These are phyloP conservation scores for Dryocosmus kuriphilus DNA, from an alignment of 2,888 invertebrate species.

Conservation along the genomic window DNA sequence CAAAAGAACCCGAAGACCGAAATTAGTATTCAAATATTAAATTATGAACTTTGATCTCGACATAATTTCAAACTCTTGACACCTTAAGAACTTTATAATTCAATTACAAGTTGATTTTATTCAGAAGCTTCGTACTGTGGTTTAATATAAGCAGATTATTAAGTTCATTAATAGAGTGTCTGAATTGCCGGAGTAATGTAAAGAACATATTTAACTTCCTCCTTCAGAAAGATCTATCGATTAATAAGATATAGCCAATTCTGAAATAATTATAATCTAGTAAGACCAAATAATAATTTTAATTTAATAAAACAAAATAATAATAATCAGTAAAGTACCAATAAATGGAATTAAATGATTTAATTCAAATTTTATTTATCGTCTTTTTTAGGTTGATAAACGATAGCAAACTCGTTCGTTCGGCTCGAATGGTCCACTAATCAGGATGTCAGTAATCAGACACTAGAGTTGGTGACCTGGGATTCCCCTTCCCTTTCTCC, in stretches of 20 bases:
- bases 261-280: too few species aligned
- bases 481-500: constrained; percentile 38
- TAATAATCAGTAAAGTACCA: too few species aligned
- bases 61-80: constrained; percentile 2
- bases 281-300: too few species aligned
- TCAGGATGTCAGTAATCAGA: constrained; percentile 57
- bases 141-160: constrained; percentile 34
- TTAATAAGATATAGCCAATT: neutral
- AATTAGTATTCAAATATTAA: constrained; percentile 20
- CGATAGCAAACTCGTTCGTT: constrained; percentile 16
- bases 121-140: constrained; percentile 20
- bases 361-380: neutral
- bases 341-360: too few species aligned
- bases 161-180: constrained; percentile 20
- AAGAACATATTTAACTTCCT: neutral
- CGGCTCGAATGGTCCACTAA: constrained; percentile 39
- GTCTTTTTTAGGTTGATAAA: neutral
- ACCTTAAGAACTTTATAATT: constrained; percentile 30
- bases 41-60: constrained; percentile 24
- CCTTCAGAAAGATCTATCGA: neutral
- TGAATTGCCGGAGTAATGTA: constrained; percentile 11
- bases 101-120: constrained; percentile 21
- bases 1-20: neutral
- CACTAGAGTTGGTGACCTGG: constrained; percentile 48
- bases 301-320: too few species aligned